Conservation (phyloP, 1,140 invertebrate genomes). For the Venustaconcha ellipsiformis region DNA sequence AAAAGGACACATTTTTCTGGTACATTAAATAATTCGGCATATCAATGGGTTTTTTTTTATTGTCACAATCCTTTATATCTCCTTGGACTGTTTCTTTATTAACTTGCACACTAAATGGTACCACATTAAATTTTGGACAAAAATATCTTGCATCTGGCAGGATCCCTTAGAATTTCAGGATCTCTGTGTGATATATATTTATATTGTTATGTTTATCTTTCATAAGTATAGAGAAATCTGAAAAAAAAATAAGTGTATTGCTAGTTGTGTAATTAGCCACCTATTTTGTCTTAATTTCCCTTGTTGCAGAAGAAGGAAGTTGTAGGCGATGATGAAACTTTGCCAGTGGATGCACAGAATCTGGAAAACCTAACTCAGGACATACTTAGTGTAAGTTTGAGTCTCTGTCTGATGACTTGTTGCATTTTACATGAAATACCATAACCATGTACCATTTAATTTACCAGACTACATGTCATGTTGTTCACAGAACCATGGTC, state of each 20-base stretch:
- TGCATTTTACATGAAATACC: too few species aligned
- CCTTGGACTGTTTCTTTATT: too few species aligned
- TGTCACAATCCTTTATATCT: not conserved
- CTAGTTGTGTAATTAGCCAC: too few species aligned
- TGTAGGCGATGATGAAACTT: slow-evolving; percentile 77
- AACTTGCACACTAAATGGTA: too few species aligned
- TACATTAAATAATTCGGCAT: too few species aligned
- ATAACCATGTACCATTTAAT: too few species aligned
- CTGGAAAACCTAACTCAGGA: slow-evolving; percentile 81
- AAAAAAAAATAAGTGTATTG: not conserved
- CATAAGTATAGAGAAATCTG: not conserved
- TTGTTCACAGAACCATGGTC: too few species aligned
- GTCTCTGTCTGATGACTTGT: too few species aligned
- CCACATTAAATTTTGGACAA: not conserved
- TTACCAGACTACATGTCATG: too few species aligned
- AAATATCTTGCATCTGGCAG: too few species aligned
- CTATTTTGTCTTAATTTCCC: slow-evolving; percentile 14
- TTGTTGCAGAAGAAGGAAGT: slow-evolving; percentile 80
- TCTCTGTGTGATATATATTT: not conserved
- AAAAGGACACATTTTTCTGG: too few species aligned
- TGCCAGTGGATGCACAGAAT: slow-evolving; percentile 77
- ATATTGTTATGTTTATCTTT: not conserved
- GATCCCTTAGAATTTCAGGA: not conserved
- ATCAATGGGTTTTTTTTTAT: too few species aligned
- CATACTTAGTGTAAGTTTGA: slow-evolving; percentile 66